Evolutionary conservation across 2,797 vertebrate species (phyloP).

Genomic region (Xiphorhynchus erythropygius): DNA sequence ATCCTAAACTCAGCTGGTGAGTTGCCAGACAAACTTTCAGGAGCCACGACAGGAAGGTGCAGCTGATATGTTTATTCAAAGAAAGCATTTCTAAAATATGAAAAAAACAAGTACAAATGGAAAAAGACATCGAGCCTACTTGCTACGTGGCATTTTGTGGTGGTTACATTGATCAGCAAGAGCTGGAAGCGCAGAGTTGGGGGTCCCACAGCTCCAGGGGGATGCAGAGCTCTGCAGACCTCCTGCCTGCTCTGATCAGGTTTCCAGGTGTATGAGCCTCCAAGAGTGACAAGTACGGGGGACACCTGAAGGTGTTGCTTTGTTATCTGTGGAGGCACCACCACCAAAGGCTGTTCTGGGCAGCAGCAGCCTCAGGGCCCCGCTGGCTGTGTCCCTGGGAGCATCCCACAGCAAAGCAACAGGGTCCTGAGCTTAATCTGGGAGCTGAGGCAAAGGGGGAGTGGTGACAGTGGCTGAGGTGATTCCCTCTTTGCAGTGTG

Average conservation of each 20-base stretch:
- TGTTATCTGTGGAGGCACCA: not conserved
- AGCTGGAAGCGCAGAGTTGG: accelerated
- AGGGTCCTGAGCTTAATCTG: not conserved
- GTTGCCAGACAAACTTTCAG: not conserved
- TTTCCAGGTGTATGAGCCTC: not conserved
- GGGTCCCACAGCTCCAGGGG: not conserved
- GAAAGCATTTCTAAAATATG: not conserved
- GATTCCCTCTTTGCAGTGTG: not conserved
- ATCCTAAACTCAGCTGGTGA: not conserved
- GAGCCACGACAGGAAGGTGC: not conserved
- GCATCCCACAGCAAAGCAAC: not conserved
- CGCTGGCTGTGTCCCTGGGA: not conserved
- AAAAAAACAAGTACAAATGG: not conserved
- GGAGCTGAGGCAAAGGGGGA: not conserved
- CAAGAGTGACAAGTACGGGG: accelerated
- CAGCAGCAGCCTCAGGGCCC: not conserved
- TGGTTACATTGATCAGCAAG: not conserved
- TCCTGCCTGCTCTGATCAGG: not conserved
- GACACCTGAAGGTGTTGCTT: not conserved
- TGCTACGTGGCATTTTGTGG: not conserved
- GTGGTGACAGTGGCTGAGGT: not conserved
- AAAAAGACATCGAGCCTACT: not conserved
- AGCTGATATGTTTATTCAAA: not conserved
- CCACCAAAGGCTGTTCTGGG: not conserved
- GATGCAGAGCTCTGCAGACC: not conserved